These are phyloP conservation scores for Tragelaphus scriptus DNA, from an alignment of 2,113 vertebrate species.

Conservation along the genomic window DNA sequence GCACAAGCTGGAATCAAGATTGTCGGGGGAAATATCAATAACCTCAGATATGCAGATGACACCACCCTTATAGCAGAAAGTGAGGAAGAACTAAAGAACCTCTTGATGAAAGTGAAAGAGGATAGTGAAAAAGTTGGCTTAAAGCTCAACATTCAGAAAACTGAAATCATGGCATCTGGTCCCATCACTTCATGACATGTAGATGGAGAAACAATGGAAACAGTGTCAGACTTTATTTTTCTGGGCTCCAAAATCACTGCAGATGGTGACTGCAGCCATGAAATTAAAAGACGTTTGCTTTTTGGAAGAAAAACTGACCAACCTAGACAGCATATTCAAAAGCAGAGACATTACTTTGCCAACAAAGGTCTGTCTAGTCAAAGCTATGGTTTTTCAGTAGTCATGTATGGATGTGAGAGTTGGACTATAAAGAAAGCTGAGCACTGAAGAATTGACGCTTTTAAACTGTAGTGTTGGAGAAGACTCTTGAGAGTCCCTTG, in stretches of 20 bases:
- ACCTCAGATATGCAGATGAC: not conserved
- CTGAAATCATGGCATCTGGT: rapidly evolving
- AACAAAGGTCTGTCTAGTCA: not conserved
- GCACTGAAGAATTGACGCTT: not conserved
- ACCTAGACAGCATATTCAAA: not conserved
- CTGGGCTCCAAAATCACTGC: not conserved
- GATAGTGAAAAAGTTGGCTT: not conserved
- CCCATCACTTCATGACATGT: not conserved
- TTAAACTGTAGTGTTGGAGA: not conserved
- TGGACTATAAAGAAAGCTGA: not conserved
- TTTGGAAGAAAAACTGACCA: not conserved
- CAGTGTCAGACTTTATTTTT: not conserved
- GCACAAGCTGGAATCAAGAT: not conserved
- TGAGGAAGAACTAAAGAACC: too few relatives aligned
- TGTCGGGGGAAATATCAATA: not conserved
- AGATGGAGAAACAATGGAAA: not conserved
- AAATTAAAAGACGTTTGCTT: not conserved
- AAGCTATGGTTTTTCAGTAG: not conserved
- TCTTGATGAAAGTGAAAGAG: not conserved
- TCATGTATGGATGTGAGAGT: not conserved
- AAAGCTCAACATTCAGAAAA: not conserved
- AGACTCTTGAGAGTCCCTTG: not conserved
- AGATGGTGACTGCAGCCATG: not conserved
- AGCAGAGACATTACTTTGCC: not conserved
- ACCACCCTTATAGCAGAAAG: too few relatives aligned